phyloP scores from a whole-genome alignment of 1,140 invertebrate species.

The Aphelenchoides avenae region DNA sequence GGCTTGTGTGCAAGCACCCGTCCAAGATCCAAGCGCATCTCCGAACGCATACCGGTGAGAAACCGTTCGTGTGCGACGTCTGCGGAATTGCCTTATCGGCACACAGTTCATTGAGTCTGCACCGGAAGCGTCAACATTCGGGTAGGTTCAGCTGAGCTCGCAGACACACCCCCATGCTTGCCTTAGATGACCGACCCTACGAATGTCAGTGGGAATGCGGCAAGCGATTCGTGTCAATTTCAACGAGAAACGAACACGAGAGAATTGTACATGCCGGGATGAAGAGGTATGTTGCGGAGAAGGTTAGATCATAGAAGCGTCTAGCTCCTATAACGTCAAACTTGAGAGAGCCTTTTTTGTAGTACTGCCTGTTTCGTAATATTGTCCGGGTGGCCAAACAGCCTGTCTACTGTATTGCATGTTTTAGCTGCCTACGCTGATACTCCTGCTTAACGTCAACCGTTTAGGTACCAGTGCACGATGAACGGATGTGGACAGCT shows the following conservation, averaged over 20 bases:
- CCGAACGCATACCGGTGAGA: slow-evolving; percentile 82
- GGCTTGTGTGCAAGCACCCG: slow-evolving; percentile 66
- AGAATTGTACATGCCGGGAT: slow-evolving; percentile 21
- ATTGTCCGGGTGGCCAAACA: not conserved
- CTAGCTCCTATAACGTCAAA: not conserved
- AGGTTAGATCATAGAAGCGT: not conserved
- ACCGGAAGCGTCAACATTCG: slow-evolving; percentile 18
- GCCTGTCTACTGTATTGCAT: not conserved
- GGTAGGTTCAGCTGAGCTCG: not conserved
- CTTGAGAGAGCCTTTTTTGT: not conserved
- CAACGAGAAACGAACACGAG: slow-evolving; percentile 25
- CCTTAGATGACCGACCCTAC: slow-evolving; percentile 17
- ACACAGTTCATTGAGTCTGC: slow-evolving; percentile 4
- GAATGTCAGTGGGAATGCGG: slow-evolving; percentile 23
- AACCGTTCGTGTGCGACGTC: slow-evolving; percentile 86
- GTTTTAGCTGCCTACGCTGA: not conserved
- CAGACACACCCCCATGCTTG: not conserved
- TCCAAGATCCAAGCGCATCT: slow-evolving; percentile 61
- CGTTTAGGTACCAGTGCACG: slow-evolving; percentile 19
- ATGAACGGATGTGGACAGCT: slow-evolving; percentile 12
- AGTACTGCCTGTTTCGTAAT: not conserved
- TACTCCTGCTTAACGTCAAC: not conserved
- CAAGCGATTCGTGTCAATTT: slow-evolving; percentile 10
- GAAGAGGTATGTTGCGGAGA: slow-evolving; percentile 13
- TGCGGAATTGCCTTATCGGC: slow-evolving; percentile 91